Conservation (phyloP, 2,797 vertebrate genomes). For the Loriculus beryllinus region DNA sequence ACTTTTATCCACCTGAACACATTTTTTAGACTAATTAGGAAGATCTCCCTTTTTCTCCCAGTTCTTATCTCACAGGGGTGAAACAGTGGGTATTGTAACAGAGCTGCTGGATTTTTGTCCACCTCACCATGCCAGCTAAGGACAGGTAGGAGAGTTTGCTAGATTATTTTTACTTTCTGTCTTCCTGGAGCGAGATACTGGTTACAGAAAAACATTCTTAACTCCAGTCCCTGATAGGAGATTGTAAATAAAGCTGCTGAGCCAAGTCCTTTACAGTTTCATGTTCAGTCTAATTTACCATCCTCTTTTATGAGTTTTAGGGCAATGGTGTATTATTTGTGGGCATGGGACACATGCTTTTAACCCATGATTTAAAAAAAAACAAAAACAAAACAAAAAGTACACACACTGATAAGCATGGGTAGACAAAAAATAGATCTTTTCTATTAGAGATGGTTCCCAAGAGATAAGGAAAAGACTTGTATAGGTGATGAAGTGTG, state of each 20-base stretch:
- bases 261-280: background rate
- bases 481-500: slow-evolving; percentile 69
- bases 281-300: background rate
- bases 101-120: background rate
- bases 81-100: background rate
- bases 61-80: background rate
- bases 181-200: background rate
- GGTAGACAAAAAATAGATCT: background rate
- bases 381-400: background rate
- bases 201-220: background rate
- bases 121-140: background rate
- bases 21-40: background rate
- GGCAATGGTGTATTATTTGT: slow-evolving; percentile 15
- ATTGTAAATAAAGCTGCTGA: background rate
- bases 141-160: background rate
- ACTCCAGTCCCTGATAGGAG: background rate
- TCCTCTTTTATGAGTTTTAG: slow-evolving; percentile 3
- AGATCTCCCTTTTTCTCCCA: background rate
- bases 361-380: background rate
- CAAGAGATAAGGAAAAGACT: slow-evolving; percentile 31
- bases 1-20: background rate
- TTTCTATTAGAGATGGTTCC: slow-evolving; percentile 7
- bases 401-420: background rate
- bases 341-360: background rate
- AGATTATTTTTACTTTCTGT: background rate